A percentile compares a stretch with the other conserved stretches of the same genome.
Conservation (phyloP, 2,888 invertebrate genomes). For the Phortica okadai region DNA sequence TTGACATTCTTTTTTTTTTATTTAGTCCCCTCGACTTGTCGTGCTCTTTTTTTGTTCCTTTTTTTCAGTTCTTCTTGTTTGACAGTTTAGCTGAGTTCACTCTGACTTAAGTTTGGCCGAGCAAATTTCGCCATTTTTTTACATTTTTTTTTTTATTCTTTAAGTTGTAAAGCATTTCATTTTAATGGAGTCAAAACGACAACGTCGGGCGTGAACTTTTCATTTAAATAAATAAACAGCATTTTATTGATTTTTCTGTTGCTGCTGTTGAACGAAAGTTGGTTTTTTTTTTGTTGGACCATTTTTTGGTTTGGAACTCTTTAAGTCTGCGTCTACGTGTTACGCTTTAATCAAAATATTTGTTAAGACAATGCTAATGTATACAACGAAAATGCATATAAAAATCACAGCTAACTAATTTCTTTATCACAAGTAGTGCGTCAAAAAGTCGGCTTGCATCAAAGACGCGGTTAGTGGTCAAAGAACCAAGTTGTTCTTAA, state of each 20-base stretch:
- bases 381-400: constrained; percentile 43
- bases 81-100: constrained; percentile 56
- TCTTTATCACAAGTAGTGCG: constrained; percentile 45
- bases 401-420: constrained; percentile 53
- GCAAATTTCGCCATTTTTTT: not conserved
- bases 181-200: constrained; percentile 60
- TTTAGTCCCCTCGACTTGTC: not conserved
- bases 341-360: constrained; percentile 68
- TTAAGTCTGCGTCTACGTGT: constrained; percentile 21
- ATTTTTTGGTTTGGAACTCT: constrained; percentile 49
- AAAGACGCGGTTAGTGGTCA: constrained; percentile 5
- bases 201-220: constrained; percentile 64
- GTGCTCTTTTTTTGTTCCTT: not conserved
- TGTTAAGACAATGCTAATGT: constrained; percentile 47
- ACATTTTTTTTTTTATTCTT: constrained; percentile 26
- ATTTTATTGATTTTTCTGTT: constrained; percentile 64
- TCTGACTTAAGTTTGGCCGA: not conserved
- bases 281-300: not conserved
- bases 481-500: not conserved
- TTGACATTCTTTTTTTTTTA: constrained; percentile 54
- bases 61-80: not conserved
- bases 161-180: constrained; percentile 43
- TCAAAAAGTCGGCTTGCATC: not conserved
- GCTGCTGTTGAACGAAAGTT: not conserved
- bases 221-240: constrained; percentile 68